These are phyloP conservation scores for Melolontha melolontha DNA, from an alignment of 2,888 invertebrate species.

Conservation along the genomic window DNA sequence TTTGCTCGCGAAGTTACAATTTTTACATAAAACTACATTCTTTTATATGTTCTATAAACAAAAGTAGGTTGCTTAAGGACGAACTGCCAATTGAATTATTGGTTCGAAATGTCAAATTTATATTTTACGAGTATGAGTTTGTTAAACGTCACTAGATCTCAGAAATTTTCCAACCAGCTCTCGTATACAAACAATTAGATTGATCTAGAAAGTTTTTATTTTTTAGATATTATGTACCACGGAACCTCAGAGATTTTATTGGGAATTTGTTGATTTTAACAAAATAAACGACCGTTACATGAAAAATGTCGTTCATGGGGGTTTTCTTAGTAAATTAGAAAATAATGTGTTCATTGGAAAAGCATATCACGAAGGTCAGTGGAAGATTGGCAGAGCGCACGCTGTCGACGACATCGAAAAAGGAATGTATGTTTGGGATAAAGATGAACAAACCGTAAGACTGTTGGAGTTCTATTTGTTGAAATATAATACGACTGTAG, in stretches of 20 bases:
- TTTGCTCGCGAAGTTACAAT: too few species aligned
- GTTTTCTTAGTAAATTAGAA: neutral
- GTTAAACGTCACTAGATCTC: too few species aligned
- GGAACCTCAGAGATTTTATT: neutral
- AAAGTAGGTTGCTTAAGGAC: too few species aligned
- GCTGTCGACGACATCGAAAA: neutral
- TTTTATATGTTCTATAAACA: too few species aligned
- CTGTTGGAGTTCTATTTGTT: neutral
- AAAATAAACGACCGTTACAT: neutral
- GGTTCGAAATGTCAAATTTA: too few species aligned
- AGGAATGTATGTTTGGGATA: constrained; percentile 2
- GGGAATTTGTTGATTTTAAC: constrained; percentile 1
- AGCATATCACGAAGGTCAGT: constrained; percentile 3
- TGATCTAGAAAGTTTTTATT: neutral
- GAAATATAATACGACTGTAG: constrained; percentile 1
- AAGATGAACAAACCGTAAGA: neutral
- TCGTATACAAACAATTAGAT: too few species aligned
- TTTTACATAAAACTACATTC: too few species aligned
- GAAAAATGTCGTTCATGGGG: neutral
- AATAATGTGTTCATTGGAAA: constrained; percentile 1
- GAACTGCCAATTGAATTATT: too few species aligned
- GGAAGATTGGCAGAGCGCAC: constrained; percentile 10
- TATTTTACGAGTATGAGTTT: too few species aligned
- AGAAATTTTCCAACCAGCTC: too few species aligned
- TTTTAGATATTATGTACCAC: constrained; percentile 17